Base-by-base conservation (phyloP, 2,797 vertebrate genomes). In the Ptychadena robeensis region DNA sequence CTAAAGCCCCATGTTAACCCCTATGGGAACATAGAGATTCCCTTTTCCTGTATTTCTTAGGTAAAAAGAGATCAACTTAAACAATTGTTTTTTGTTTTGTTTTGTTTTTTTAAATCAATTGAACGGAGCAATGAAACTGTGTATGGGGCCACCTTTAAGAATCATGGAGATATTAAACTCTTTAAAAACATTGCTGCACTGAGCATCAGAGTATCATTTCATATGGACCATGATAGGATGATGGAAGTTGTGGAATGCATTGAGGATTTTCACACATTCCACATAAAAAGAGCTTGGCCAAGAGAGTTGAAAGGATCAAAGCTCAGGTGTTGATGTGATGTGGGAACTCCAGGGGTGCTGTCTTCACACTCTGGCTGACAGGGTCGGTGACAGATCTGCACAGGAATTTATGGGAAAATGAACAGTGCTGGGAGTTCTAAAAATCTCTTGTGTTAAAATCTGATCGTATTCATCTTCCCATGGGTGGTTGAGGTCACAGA, bases 251-350 rank as follows among this genome's bases (percentile, higher is more conserved):
- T 40, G 9, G 48, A 7, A 53, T 35, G 48, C 5, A n/a, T 7
- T n/a, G 44, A 6, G 53, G 66, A 32, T 40, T 71, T 34, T 32
- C 31, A 61, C 77, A 59, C 48, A 9, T 79, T 79, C 11, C 27
- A 31, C 18, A 59, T 73, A 73, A 73, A n/a, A 73, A 38, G 66
- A 37, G 67, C 31, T 59, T 67, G 18, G 34, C 28, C 67, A 44
- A 59, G 48, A 38, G 27, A 82, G 61, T 64, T 69, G 64, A 32
- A 82, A 66, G 72, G 64, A 32, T 68, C 4, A 32, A 61, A 27
- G 64, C 80, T 40, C 81, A 82, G 81, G 81, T 70, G 81, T 59
- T 81, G 80, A 82, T 11, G 48, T 80, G 66, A 80, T 37, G 40
- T 80, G 78, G 40, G 77, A 69, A 66, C 15, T 11, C 8, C 12